Evolutionary conservation across 2,797 vertebrate species (phyloP).

Genomic region (Salarias fasciatus): DNA sequence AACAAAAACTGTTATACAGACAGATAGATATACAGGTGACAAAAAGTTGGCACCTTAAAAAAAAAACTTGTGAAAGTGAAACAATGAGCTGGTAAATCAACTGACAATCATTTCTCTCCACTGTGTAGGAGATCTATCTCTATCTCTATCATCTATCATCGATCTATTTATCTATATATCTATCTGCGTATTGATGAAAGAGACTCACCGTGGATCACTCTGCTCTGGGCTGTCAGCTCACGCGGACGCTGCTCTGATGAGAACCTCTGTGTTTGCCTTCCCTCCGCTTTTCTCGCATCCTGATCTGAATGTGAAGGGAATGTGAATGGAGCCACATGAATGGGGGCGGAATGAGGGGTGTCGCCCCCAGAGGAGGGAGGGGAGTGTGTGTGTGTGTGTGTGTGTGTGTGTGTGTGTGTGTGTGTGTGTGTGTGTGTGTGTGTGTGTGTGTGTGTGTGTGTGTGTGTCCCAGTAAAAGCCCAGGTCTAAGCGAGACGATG

Average conservation of each 20-base stretch:
- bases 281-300: slow-evolving; percentile 16
- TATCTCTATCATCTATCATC: slow-evolving; percentile 19
- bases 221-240: neutral
- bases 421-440: too few relatives aligned
- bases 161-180: slow-evolving; percentile 31
- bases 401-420: too few relatives aligned
- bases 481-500: neutral
- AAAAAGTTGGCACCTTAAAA: too few relatives aligned
- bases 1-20: neutral
- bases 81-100: too few relatives aligned
- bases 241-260: neutral
- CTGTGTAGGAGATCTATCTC: too few relatives aligned
- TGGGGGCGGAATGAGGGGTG: slow-evolving; percentile 9
- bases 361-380: slow-evolving; percentile 7
- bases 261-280: neutral
- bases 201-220: slow-evolving; percentile 19
- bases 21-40: too few relatives aligned
- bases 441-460: too few relatives aligned
- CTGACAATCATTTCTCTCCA: too few relatives aligned
- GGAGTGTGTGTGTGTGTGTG: too few relatives aligned
- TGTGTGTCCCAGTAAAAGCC: too few relatives aligned
- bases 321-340: slow-evolving; percentile 48
- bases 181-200: slow-evolving; percentile 20
- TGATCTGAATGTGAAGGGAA: slow-evolving; percentile 41
- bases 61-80: too few relatives aligned